Evolutionary conservation across 2,888 invertebrate species (phyloP), one percentile per base, ranked within the genome.

Genomic region (Poecilus cupreus): DNA sequence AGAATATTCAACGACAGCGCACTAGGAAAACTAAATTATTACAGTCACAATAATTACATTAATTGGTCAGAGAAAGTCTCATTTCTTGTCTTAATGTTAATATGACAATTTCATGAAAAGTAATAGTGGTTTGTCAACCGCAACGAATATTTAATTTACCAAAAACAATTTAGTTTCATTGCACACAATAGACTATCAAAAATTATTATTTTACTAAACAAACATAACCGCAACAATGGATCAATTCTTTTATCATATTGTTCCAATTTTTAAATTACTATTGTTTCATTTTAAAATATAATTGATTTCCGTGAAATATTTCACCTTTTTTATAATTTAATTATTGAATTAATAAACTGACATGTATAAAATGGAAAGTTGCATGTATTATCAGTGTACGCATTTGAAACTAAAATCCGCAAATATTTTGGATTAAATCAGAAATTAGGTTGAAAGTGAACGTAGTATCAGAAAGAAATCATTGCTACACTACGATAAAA

Each of bases 391-490:
- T 57, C 76, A 57, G 13, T 54, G 24, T 64, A 46, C 43, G 13
- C 60, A 68, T 26, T 37, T 49, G 49, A 46, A 77, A 64, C 24
- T 10, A 57, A 60, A 60, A 77, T 60, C 22, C 57, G 77, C 57
- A 77, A 54, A 37, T 77, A 80, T 72, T 80, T 80, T 80, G 51
- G 46, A 72, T 51, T 72, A 72, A 80, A 39, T 57, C n/a, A 24
- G 39, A 18, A 80, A 72, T 72, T 80, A 51, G 80, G 80, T 80
- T 80, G 57, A 72, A 80, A 80, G 80, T 70, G 80, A 80, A 80
- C 57, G 80, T 26, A 51, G 16, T 54, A 75, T 75, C 75, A 26
- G 51, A 51, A 26, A 54, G 54, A 54, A 51, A 75, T 75, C 32
- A 75, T 51, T 72, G 24, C 72, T 13, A n/a, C 26, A 60, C 24